Evolutionary conservation across 2,797 vertebrate species (phyloP), one percentile per base, ranked within the genome.

Genomic region (Catharus ustulatus): DNA sequence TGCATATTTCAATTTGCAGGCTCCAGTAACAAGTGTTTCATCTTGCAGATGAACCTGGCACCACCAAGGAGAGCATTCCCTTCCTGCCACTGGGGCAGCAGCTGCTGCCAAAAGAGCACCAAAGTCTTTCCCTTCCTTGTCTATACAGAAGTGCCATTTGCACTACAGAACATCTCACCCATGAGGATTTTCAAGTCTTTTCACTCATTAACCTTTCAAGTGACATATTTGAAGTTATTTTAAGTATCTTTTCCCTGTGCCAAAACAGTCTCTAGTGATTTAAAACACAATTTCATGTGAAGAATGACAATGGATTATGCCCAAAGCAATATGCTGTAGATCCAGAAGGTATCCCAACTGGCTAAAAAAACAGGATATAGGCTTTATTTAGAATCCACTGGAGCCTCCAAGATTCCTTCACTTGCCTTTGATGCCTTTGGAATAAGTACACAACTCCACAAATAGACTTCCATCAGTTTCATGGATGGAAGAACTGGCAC

Each of bases 171-270:
- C 84, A 89, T 91, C 59, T 93, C 85, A 81, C 82, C 92, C 92
- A 43, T 6, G 87, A 79, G 92, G 87, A 87, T 93, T 96, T 87
- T 81, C 55, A 34, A n/a, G 36, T 52, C 82, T 95, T 84, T 76
- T 86, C 76, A 93, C 87, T 90, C 91, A 86, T 90, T 95, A 91
- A 93, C 78, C 93, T 96, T 91, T 78, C n/a, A 52, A 94, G 76
- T 21, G 42, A 71, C 63, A 90, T 69, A 87, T 84, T 11, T 80
- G 87, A 92, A 86, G 82, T 66, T 92, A 91, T 93, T 93, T 95
- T 77, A 79, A 93, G 86, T 52, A 89, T 84, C 45, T 67, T 90
- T 82, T 90, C 86, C 86, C 77, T 63, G 52, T 52, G 76, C 84
- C 76, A 48, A 76, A 95, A 84, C 68, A 87, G 84, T 79, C 84